Base-by-base conservation (phyloP, 1,140 invertebrate genomes). In the Neuroterus valhalla region DNA sequence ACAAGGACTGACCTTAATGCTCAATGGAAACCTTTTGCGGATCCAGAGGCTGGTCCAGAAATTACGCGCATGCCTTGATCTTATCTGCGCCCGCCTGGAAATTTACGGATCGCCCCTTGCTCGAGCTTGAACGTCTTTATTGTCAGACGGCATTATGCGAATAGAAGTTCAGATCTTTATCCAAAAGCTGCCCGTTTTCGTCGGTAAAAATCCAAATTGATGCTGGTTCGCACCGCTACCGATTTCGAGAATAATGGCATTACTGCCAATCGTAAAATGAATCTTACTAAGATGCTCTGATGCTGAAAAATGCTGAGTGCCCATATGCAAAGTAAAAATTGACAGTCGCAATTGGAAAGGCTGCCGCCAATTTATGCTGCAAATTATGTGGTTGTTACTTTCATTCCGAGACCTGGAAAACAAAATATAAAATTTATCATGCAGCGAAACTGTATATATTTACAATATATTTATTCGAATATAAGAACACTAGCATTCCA, bases 181-280 rank as follows among this genome's bases (percentile, higher is more conserved):
- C 17, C 50, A 55, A 55, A 55, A 62, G 55, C 23, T 62, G 55
- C 55, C 31, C 31, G 21, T 26, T 62, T 62, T 62, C 55, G 55
- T 62, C 55, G 23, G 55, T 62, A 62, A 62, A 62, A 62, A 62
- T 62, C 14, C 31, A 62, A 62, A 62, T 62, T 62, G 55, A 31
- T 62, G 55, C 26, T 62, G 55, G 55, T 6, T 62, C 12, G 26
- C 1, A 15, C n/a, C 26, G 55, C 55, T 62, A 62, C 55, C 55
- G 55, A 62, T 62, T 62, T 62, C 26, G 26, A 38, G 55, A 62
- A 62, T 62, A 62, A 62, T 62, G 55, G 23, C 23, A 62, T 62
- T 62, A 62, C 23, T 26, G 55, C 23, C 46, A n/a, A 48, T 48
- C 46, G 46, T 48, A 48, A 48, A 48, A 48, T 48, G 17, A 48